Base-by-base conservation (phyloP, 2,888 invertebrate genomes). In the Pyrgus malvae region DNA sequence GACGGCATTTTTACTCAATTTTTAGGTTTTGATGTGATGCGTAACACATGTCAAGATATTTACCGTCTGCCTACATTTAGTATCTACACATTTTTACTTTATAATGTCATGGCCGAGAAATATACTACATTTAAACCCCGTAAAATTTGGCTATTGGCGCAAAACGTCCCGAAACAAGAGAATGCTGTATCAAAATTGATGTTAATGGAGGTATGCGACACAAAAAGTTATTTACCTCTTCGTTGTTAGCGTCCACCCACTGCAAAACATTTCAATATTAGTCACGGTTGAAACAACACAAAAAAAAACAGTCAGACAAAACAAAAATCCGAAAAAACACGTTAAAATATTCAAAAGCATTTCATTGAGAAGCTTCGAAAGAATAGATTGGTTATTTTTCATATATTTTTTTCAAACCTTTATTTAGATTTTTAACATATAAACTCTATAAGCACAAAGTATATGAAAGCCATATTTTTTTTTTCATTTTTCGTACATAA, bases 171-270 rank as follows among this genome's bases (percentile, higher is more conserved):
- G 42, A 44, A 55, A 45, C 16, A 29, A 21, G 51, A 51, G 37
- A 48, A 31, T 35, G 31, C 45, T 53, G 38, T 38, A 53, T 8
- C 37, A 45, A 53, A 44, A 53, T 8, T 53, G 48, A 56, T 56
- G 50, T 53, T 53, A 45, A 49, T 49, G 45, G 9, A 50, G 25
- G 16, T 33, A 56, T 56, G 55, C 44, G 60, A 59, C 63, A 64
- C 68, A 69, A 68, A 69, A 66, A 55, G 62, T 68, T 69, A 73
- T 71, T 92, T 93, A 93, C 93, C 93, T 93, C 93, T 67, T 92
- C 92, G 81, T 91, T 92, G 88, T 91, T 92, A 85, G 92, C 91
- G 88, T 92, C 93, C 85, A 93, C 92, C 93, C 93, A 93, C 93
- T 93, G 92, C 72, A 89, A 90, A 86, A 89, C 76, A 88, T 87